phyloP scores from a whole-genome alignment of 1,140 invertebrate genomes.

The Lucilia sericata region DNA sequence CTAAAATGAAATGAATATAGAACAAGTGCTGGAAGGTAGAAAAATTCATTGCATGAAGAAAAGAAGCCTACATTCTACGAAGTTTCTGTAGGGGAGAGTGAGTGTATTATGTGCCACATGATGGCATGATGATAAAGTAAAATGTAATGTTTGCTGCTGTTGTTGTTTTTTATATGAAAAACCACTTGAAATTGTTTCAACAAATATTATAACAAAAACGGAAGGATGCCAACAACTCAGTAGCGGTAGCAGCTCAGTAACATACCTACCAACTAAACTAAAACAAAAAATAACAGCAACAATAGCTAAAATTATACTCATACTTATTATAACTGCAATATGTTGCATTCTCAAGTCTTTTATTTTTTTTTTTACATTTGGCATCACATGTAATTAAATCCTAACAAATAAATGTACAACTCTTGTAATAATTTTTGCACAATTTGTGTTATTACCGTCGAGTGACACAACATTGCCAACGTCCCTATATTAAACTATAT shows the following conservation, averaged over 20 bases:
- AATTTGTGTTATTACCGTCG: neutral
- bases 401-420: neutral
- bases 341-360: neutral
- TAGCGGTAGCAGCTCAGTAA: neutral
- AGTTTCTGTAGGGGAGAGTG: neutral
- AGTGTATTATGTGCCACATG: neutral
- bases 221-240: conserved; percentile 22
- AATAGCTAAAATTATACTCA: neutral
- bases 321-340: neutral
- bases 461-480: neutral
- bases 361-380: neutral
- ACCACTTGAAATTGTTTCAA: conserved; percentile 19
- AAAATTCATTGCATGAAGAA: neutral
- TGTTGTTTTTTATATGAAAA: neutral
- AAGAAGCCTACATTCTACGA: neutral
- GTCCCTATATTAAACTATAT: too few relatives aligned
- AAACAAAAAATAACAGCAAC: neutral
- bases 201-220: conserved; percentile 11
- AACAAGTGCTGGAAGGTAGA: conserved; percentile 15
- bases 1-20: conserved; percentile 1
- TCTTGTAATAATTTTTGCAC: conserved; percentile 1
- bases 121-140: neutral
- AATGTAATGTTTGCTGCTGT: neutral
- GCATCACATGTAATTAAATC: conserved; percentile 18
- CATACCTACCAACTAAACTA: neutral